phyloP scores from a whole-genome alignment of 2,888 invertebrate species.

The Emmelina monodactyla region DNA sequence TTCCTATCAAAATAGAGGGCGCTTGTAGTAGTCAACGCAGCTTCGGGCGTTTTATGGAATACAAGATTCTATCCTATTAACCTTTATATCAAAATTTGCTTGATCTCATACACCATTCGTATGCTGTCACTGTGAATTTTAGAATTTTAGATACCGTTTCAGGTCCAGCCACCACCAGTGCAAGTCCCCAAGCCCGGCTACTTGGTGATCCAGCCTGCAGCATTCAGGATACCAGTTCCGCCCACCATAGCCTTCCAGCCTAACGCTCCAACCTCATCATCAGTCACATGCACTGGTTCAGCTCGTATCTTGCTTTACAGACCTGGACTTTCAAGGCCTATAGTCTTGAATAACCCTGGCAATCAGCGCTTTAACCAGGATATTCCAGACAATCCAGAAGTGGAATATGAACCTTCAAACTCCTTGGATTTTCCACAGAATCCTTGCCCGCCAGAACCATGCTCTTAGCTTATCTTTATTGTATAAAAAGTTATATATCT shows the following conservation, averaged over 20 bases:
- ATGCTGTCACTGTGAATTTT: too few species aligned
- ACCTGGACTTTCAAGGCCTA: neutral
- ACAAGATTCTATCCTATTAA: too few species aligned
- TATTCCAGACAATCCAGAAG: neutral
- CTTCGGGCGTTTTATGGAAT: too few species aligned
- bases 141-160: too few species aligned
- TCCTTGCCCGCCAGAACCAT: constrained; percentile 5
- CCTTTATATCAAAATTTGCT: too few species aligned
- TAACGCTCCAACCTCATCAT: constrained; percentile 25
- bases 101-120: too few species aligned
- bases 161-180: constrained; percentile 35
- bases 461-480: constrained; percentile 1
- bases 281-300: too few species aligned
- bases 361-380: neutral
- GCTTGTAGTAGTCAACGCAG: too few species aligned
- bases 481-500: constrained; percentile 11
- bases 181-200: constrained; percentile 26
- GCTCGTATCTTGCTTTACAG: neutral
- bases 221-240: constrained; percentile 32
- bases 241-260: constrained; percentile 41
- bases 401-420: neutral
- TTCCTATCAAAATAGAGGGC: too few species aligned
- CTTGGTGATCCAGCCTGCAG: constrained; percentile 34
- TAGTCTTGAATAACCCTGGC: neutral
- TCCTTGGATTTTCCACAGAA: constrained; percentile 1